These are phyloP conservation scores for Epizoanthus rinbou DNA, from an alignment of 92 coral and sea anemone species.

Conservation along the genomic window DNA sequence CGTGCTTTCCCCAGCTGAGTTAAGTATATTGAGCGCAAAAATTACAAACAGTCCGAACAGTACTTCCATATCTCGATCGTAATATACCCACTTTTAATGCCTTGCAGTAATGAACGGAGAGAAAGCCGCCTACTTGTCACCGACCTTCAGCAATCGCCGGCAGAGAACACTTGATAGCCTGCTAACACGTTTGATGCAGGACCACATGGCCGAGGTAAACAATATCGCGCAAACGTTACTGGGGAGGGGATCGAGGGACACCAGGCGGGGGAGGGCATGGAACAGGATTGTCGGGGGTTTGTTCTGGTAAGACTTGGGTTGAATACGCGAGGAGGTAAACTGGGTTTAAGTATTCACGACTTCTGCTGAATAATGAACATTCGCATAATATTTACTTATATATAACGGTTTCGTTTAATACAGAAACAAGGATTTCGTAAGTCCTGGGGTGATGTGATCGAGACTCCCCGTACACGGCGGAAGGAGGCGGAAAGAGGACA, in stretches of 20 bases:
- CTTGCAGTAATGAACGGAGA: slow-evolving; percentile 93
- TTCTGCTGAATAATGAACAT: too few relatives aligned
- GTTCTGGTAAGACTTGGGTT: too few relatives aligned
- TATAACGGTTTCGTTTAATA: neutral
- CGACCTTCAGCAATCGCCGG: slow-evolving; percentile 95
- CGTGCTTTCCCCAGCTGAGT: neutral
- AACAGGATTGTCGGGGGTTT: too few relatives aligned
- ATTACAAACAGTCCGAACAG: neutral
- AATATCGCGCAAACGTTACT: neutral
- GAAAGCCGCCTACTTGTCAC: slow-evolving; percentile 95
- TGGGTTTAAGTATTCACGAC: too few relatives aligned
- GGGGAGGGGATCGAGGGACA: neutral
- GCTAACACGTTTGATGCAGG: slow-evolving; percentile 83
- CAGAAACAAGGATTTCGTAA: slow-evolving; percentile 92
- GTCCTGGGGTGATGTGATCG: slow-evolving; percentile 84
- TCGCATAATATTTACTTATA: too few relatives aligned
- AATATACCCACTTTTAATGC: too few relatives aligned
- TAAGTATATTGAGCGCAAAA: neutral
- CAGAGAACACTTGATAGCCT: slow-evolving; percentile 97
- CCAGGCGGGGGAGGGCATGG: too few relatives aligned
- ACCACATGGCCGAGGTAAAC: slow-evolving; percentile 83
- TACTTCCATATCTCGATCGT: neutral
- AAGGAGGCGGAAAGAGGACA: slow-evolving; percentile 85
- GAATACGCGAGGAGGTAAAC: too few relatives aligned
- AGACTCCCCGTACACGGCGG: slow-evolving; percentile 78